These are phyloP conservation scores for Drosophila algonquin DNA, from an alignment of 2,888 invertebrate species.

Conservation along the genomic window DNA sequence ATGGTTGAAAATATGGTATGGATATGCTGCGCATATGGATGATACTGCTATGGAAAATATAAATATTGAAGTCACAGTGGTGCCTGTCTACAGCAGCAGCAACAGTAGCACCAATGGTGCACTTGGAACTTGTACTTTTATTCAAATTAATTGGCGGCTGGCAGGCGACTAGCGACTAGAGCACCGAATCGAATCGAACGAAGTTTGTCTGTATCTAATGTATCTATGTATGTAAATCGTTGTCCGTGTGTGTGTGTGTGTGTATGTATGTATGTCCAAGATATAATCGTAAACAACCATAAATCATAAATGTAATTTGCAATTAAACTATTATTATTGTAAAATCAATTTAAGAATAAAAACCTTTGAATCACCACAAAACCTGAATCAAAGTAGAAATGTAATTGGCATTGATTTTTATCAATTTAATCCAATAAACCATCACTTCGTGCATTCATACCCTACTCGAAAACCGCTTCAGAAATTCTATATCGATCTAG, in stretches of 20 bases:
- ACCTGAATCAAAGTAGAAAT: constrained; percentile 9
- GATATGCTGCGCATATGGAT: neutral
- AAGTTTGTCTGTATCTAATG: constrained; percentile 19
- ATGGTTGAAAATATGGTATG: neutral
- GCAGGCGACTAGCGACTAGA: no score
- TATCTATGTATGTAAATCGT: constrained; percentile 24
- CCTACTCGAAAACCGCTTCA: no score
- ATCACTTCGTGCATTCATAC: no score
- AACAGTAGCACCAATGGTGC: no score
- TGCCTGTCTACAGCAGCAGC: no score
- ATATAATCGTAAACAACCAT: constrained; percentile 26
- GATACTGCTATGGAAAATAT: no score
- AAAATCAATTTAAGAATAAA: constrained; percentile 48
- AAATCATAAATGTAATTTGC: constrained; percentile 47
- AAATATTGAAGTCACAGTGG: no score
- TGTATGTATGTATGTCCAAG: constrained; percentile 46
- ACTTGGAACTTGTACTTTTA: neutral
- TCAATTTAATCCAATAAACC: constrained; percentile 3
- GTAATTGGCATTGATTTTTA: constrained; percentile 4
- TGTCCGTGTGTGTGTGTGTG: constrained; percentile 47
- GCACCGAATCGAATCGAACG: constrained; percentile 1
- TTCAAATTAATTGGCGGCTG: neutral
- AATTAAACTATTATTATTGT: constrained; percentile 48
- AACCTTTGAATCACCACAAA: constrained; percentile 33
- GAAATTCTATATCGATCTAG: no score